Conservation (phyloP, 2,113 vertebrate species). For the Potamarius usumacintae region DNA sequence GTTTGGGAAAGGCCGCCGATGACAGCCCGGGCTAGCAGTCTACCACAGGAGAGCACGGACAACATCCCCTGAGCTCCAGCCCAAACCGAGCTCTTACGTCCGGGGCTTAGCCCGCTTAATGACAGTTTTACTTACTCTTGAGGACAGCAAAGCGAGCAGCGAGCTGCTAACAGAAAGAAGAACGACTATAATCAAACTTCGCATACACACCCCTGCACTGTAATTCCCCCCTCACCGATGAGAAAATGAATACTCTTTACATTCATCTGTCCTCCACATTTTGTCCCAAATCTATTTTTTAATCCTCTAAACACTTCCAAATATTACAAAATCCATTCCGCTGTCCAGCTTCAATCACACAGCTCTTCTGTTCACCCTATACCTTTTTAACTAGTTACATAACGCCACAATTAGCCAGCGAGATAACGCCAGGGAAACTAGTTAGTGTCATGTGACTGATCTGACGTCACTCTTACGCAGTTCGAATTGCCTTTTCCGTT, state of each 20-base stretch:
- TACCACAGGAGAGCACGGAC: constrained; percentile 94
- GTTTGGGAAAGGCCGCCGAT: constrained; percentile 95
- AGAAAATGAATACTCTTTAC: background rate
- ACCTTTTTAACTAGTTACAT: background rate
- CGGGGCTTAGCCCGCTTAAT: background rate
- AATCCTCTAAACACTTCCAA: constrained; percentile 1
- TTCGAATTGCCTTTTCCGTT: constrained; percentile 38
- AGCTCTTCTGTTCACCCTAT: background rate
- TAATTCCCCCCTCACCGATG: background rate
- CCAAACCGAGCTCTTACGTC: constrained; percentile 15
- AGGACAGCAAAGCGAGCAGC: background rate
- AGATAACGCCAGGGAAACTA: background rate
- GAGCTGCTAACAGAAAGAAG: background rate
- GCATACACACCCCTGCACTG: too few relatives aligned
- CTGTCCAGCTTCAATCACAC: background rate
- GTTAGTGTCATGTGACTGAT: constrained; percentile 69
- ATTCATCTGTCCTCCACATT: background rate
- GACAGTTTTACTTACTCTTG: background rate
- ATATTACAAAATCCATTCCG: background rate
- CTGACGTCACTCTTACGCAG: constrained; percentile 76
- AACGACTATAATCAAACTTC: background rate
- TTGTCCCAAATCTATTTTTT: background rate
- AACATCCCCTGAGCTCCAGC: constrained; percentile 78
- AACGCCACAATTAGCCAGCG: background rate
- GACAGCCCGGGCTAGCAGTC: constrained; percentile 95